These are phyloP conservation scores for Hypena proboscidalis DNA, from an alignment of 2,888 invertebrate genomes.

Conservation along the genomic window DNA sequence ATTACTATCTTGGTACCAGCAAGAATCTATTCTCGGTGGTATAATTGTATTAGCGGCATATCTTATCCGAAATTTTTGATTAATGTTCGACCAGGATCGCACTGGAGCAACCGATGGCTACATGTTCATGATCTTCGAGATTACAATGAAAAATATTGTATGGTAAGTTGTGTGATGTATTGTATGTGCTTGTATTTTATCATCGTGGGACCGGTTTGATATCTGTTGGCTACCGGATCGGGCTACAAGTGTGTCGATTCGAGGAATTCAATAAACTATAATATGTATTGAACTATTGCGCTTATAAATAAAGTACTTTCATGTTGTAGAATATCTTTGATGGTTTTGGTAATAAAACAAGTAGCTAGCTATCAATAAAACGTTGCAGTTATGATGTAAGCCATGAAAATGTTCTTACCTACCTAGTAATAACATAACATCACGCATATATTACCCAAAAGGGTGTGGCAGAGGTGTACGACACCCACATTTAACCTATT, in stretches of 20 bases:
- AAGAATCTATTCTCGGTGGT: conserved; percentile 27
- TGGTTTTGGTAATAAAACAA: too few relatives aligned
- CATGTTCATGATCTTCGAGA: conserved; percentile 52
- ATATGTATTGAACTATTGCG: background rate
- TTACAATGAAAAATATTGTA: conserved; percentile 64
- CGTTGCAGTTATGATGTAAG: too few relatives aligned
- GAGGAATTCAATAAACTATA: conserved; percentile 13
- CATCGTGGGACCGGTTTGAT: conserved; percentile 39
- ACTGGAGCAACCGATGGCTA: conserved; percentile 37
- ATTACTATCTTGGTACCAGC: conserved; percentile 48
- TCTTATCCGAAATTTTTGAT: conserved; percentile 66
- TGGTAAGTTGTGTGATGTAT: conserved; percentile 34
- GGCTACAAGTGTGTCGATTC: conserved; percentile 26
- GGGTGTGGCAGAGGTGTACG: too few relatives aligned
- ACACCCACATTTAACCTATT: too few relatives aligned
- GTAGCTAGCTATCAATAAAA: too few relatives aligned
- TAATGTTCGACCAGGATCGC: conserved; percentile 50
- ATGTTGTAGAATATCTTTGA: background rate
- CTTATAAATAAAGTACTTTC: background rate
- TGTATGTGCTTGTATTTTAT: conserved; percentile 43
- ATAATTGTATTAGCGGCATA: conserved; percentile 61
- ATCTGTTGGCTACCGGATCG: conserved; percentile 41
- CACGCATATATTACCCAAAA: too few relatives aligned
- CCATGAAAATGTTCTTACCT: too few relatives aligned
- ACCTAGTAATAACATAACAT: too few relatives aligned